These are phyloP conservation scores for Zosterops pallidus DNA, from an alignment of 2,113 vertebrate species.

Conservation along the genomic window DNA sequence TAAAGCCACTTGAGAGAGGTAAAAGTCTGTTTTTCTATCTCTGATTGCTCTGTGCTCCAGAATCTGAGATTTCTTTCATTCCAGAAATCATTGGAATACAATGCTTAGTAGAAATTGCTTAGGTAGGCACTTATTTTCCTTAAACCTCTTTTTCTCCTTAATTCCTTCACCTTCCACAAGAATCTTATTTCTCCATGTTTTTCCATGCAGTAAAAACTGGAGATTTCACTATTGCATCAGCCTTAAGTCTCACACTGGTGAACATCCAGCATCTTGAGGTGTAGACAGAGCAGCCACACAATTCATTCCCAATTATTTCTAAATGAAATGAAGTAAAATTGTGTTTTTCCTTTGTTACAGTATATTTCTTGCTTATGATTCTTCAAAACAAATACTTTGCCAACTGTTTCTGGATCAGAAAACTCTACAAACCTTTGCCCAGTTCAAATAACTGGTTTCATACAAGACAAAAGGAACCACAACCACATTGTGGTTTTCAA, in stretches of 20 bases:
- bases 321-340: neutral
- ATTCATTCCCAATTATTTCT: neutral
- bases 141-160: neutral
- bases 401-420: slow-evolving; percentile 1
- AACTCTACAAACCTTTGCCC: neutral
- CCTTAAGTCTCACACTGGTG: neutral
- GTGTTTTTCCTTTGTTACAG: neutral
- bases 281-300: neutral
- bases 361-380: neutral
- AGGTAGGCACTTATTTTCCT: neutral
- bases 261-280: neutral
- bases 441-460: neutral
- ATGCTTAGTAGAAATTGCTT: neutral
- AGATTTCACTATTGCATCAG: neutral
- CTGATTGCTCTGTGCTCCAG: neutral
- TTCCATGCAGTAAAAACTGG: neutral
- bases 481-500: slow-evolving; percentile 8
- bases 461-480: slow-evolving; percentile 13
- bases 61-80: neutral
- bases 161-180: neutral
- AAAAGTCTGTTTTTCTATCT: neutral
- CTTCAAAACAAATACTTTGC: neutral
- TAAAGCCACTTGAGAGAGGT: neutral
- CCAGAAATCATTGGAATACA: neutral
- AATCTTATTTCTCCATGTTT: neutral